A percentile compares a stretch with the other conserved stretches of the same genome.
phyloP scores from a whole-genome alignment of 2,888 invertebrate species.

The Stratiomys singularior region DNA sequence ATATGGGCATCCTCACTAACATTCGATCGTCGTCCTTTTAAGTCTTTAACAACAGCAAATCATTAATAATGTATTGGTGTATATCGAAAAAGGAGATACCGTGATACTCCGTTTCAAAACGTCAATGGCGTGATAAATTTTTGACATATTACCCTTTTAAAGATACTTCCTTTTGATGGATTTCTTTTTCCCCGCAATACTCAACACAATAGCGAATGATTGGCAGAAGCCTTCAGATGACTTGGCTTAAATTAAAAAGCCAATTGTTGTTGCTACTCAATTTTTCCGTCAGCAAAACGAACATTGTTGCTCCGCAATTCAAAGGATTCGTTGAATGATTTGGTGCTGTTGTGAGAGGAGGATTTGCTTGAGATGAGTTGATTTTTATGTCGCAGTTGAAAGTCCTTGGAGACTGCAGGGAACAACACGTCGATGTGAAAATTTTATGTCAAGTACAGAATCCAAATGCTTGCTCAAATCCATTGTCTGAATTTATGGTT shows the following conservation, averaged over 20 bases:
- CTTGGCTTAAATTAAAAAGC: conserved; percentile 39
- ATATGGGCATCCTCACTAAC: no score
- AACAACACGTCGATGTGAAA: no score
- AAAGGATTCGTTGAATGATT: background rate
- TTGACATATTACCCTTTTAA: conserved; percentile 48
- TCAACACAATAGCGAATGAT: conserved; percentile 34
- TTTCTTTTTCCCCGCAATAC: background rate
- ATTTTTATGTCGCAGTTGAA: background rate
- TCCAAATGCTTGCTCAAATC: no score
- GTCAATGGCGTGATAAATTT: conserved; percentile 49
- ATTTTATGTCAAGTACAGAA: no score
- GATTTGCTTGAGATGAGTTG: background rate
- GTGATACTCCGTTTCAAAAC: conserved; percentile 16
- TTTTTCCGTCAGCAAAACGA: background rate
- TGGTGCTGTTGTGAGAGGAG: background rate
- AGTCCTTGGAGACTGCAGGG: no score
- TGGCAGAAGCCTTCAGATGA: conserved; percentile 34
- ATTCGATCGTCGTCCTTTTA: background rate
- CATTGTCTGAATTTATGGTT: no score
- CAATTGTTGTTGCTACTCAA: background rate
- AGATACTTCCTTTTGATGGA: conserved; percentile 17
- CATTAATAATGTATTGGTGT: background rate
- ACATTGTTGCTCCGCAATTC: background rate
- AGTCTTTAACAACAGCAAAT: background rate
- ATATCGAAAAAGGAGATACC: background rate